A percentile compares a stretch with the other conserved stretches of the same genome.
Conservation (phyloP, 2,888 invertebrate species). For the Odontomyia ornata region DNA sequence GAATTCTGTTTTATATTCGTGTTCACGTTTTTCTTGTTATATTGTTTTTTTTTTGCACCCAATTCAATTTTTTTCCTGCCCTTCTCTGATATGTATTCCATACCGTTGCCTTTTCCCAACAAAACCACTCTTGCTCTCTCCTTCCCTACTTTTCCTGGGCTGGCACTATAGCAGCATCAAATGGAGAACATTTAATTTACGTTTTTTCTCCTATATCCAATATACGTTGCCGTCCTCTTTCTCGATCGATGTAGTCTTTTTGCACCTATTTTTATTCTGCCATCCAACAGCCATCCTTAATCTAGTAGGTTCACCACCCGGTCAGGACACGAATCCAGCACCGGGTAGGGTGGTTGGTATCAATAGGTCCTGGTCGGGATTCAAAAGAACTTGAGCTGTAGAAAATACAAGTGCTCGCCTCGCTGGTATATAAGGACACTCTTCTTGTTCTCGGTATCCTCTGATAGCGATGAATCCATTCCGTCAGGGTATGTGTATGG, state of each 20-base stretch:
- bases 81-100: not conserved
- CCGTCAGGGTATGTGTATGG: not conserved
- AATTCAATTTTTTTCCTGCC: conserved; percentile 27
- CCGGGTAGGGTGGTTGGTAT: conserved; percentile 13
- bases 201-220: conserved; percentile 41
- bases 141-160: conserved; percentile 29
- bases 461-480: conserved; percentile 2
- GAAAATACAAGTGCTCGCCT: not conserved
- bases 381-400: conserved; percentile 1
- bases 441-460: conserved; percentile 23
- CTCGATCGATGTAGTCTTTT: conserved; percentile 35
- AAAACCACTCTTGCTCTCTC: not conserved
- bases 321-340: not conserved
- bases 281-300: not conserved
- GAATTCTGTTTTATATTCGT: conserved; percentile 20
- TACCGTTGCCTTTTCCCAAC: not conserved
- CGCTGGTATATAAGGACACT: conserved; percentile 25
- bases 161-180: conserved; percentile 15
- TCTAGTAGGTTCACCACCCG: not conserved
- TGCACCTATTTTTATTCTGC: conserved; percentile 27
- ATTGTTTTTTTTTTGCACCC: conserved; percentile 8
- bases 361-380: conserved; percentile 15
- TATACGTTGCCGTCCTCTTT: conserved; percentile 35
- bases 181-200: conserved; percentile 43
- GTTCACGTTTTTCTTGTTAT: conserved; percentile 15